Base-by-base conservation (phyloP, 2,888 invertebrate species). In the Hydroisotoma schaefferi region DNA sequence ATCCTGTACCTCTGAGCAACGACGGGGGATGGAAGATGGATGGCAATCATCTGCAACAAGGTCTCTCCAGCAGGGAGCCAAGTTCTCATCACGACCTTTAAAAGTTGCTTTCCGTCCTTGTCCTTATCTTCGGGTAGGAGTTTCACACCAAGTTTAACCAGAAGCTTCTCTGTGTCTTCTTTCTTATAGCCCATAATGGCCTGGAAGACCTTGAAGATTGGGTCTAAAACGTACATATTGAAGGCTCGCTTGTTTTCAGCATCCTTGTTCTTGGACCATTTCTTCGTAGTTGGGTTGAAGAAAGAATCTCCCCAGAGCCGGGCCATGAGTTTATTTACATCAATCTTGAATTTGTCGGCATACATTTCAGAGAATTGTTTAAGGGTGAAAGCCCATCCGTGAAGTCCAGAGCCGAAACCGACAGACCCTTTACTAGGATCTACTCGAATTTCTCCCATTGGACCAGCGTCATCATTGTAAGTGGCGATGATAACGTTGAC, bases 291-390 rank as follows among this genome's bases (percentile, higher is more conserved):
- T 66, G 88, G 82, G 74, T 95, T 94, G 84, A 95, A 99, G 86
- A 97, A 99, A 80, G 95, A 95, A 80, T 99, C 98, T 76, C 99
- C 99, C 99, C 99, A 99, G 62, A 92, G 81, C 77, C 82, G 82
- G 82, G 90, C 94, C 98, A 99, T 99, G 75, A 99, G 86, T 79
- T 98, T 98, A 73, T 88, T 89, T 53, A 88, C 87, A 79, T 97
- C 94, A 72, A 97, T 93, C 82, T 95, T 94, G 85, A 99, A 99
- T 81, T 98, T 99, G 77, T 91, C 91, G 29, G 95, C 89, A 78
- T 99, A 99, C 90, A 99, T 94, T 80, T 98, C 97, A 49, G 98
- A 83, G 82, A 99, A 99, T 82, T 99, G 98, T 82, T 99, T 99
- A 72, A 99, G 85, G 68, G 99, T 99, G 80, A 99, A 99, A 53